A percentile compares a stretch with the other conserved stretches of the same genome.
These are phyloP conservation scores for Calosoma granatense DNA, from an alignment of 1,140 invertebrate genomes.

Conservation along the genomic window DNA sequence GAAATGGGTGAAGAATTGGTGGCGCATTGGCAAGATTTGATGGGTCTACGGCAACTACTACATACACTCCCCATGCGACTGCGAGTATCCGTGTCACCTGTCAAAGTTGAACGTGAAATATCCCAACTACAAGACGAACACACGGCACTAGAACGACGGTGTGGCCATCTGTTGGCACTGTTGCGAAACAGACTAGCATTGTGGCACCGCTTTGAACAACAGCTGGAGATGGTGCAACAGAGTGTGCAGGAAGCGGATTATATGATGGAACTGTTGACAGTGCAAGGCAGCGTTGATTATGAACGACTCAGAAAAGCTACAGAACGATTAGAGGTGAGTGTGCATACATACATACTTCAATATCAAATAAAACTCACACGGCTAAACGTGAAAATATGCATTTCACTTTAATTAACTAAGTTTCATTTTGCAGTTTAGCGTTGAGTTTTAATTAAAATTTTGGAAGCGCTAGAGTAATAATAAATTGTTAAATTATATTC, in stretches of 20 bases:
- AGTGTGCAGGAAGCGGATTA: conserved; percentile 73
- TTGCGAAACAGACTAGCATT: conserved; percentile 52
- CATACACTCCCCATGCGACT: conserved; percentile 63
- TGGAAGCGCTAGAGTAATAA: too few relatives aligned
- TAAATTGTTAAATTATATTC: too few relatives aligned
- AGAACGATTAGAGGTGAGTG: conserved; percentile 64
- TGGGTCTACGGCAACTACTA: conserved; percentile 57
- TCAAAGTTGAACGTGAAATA: conserved; percentile 61
- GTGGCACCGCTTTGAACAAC: conserved; percentile 64
- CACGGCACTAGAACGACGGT: conserved; percentile 54
- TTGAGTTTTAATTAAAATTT: too few relatives aligned
- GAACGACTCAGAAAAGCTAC: conserved; percentile 69
- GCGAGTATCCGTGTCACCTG: conserved; percentile 60
- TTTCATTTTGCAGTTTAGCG: too few relatives aligned
- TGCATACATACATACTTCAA: too few relatives aligned
- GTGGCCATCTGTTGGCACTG: conserved; percentile 49
- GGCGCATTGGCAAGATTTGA: conserved; percentile 62
- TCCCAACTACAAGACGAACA: conserved; percentile 63
- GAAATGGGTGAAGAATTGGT: conserved; percentile 52
- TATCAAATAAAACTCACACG: not conserved
- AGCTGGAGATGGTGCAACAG: conserved; percentile 65
- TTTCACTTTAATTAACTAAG: too few relatives aligned
- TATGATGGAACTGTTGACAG: conserved; percentile 71
- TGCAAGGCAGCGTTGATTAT: conserved; percentile 71
- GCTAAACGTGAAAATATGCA: too few relatives aligned